A percentile compares a stretch with the other conserved stretches of the same genome.
These are phyloP conservation scores for Zenarchopterus dispar DNA, from an alignment of 2,797 vertebrate species.

Conservation along the genomic window DNA sequence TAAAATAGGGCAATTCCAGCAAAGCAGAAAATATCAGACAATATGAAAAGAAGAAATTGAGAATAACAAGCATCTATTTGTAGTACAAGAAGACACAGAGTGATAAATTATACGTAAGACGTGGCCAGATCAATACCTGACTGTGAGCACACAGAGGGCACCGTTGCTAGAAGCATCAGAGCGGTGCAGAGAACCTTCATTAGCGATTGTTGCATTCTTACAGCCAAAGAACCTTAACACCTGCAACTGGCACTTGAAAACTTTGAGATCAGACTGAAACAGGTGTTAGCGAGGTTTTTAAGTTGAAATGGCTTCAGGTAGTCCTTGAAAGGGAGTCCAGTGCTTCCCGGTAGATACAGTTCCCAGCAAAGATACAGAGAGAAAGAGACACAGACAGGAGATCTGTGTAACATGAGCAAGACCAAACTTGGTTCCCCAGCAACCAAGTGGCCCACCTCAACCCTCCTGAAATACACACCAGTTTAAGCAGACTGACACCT, in stretches of 20 bases:
- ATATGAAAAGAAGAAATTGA: too few relatives aligned
- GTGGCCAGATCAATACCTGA: slow-evolving; percentile 58
- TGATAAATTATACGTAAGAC: background rate
- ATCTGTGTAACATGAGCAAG: slow-evolving; percentile 71
- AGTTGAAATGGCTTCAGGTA: slow-evolving; percentile 1
- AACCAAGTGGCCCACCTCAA: slow-evolving; percentile 61
- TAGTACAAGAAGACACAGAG: background rate
- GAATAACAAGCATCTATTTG: too few relatives aligned
- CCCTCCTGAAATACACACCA: slow-evolving; percentile 68
- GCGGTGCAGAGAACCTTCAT: slow-evolving; percentile 51
- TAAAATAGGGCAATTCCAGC: background rate
- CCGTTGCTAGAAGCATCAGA: slow-evolving; percentile 59
- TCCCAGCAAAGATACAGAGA: slow-evolving; percentile 20
- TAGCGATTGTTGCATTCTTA: slow-evolving; percentile 64
- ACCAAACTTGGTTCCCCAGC: slow-evolving; percentile 69
- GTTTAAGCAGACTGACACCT: slow-evolving; percentile 51
- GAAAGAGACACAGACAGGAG: slow-evolving; percentile 46
- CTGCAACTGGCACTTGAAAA: slow-evolving; percentile 20
- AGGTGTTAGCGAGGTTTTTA: background rate
- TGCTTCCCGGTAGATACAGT: slow-evolving; percentile 11
- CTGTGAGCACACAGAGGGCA: slow-evolving; percentile 48
- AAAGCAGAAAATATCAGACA: background rate
- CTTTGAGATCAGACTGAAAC: background rate
- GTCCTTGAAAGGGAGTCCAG: slow-evolving; percentile 6
- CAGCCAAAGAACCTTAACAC: slow-evolving; percentile 23